A percentile compares a stretch with the other conserved stretches of the same genome.
phyloP scores from a whole-genome alignment of 2,888 invertebrate genomes.

The Synergus gifuensis region DNA sequence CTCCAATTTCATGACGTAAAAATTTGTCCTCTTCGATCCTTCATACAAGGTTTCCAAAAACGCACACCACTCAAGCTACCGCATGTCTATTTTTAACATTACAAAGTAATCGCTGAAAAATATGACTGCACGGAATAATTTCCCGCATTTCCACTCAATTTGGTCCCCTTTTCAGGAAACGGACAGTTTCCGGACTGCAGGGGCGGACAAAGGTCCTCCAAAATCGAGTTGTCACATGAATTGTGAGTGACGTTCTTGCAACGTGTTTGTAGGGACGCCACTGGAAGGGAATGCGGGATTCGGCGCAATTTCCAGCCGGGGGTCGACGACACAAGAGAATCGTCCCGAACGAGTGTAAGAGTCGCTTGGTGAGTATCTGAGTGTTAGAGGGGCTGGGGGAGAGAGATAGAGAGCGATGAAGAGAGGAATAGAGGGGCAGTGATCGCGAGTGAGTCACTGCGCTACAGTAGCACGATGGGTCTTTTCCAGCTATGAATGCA shows the following conservation, averaged over 20 bases:
- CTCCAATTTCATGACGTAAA: too few relatives aligned
- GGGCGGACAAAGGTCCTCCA: neutral
- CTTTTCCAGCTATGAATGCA: slow-evolving; percentile 7
- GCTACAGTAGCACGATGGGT: slow-evolving; percentile 58
- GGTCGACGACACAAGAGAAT: slow-evolving; percentile 71
- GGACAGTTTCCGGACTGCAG: neutral
- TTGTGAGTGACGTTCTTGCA: slow-evolving; percentile 32
- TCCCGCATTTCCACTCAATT: neutral
- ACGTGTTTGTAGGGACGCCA: slow-evolving; percentile 31
- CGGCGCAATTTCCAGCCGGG: slow-evolving; percentile 62
- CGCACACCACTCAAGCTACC: neutral
- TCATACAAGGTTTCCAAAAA: neutral
- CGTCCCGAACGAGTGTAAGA: slow-evolving; percentile 56
- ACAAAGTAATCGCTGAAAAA: too few relatives aligned
- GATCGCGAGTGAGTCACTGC: slow-evolving; percentile 69
- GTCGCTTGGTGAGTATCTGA: neutral
- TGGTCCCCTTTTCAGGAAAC: neutral
- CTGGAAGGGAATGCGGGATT: slow-evolving; percentile 67
- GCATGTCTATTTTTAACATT: too few relatives aligned
- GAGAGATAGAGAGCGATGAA: slow-evolving; percentile 47
- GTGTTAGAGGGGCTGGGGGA: slow-evolving; percentile 6
- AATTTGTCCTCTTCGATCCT: too few relatives aligned
- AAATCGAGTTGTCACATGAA: slow-evolving; percentile 30
- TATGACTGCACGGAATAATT: neutral
- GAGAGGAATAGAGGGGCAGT: slow-evolving; percentile 56